These are phyloP conservation scores for Opisthocomus hoazin DNA, from an alignment of 2,113 vertebrate genomes.

Conservation along the genomic window DNA sequence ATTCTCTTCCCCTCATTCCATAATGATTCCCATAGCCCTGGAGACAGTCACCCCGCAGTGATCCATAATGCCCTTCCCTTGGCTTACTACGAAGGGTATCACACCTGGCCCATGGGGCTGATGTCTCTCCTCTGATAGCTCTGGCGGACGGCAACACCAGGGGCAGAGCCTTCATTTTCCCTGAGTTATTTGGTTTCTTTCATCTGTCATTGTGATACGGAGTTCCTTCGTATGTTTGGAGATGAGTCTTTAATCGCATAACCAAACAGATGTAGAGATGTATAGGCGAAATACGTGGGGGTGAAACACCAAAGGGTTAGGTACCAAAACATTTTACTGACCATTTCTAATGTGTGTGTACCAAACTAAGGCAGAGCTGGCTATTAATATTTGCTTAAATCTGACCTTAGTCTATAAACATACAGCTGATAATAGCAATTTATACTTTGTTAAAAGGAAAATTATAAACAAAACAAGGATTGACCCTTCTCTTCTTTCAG, in stretches of 20 bases:
- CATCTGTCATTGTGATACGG: not conserved
- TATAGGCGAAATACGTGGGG: not conserved
- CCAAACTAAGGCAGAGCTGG: not conserved
- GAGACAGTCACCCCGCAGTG: not conserved
- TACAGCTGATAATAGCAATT: not conserved
- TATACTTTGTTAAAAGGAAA: not conserved
- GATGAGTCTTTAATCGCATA: not conserved
- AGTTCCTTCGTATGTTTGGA: not conserved
- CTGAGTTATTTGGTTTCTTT: not conserved
- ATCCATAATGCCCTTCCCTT: not conserved
- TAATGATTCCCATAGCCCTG: not conserved
- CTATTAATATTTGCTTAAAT: not conserved
- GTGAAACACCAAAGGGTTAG: not conserved
- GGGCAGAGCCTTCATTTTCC: not conserved
- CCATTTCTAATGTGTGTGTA: not conserved
- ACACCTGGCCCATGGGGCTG: not conserved
- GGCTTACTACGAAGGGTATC: not conserved
- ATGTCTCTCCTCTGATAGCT: not conserved
- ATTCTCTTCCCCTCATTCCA: not conserved
- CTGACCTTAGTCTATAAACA: not conserved
- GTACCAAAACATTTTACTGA: not conserved
- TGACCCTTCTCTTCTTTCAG: not conserved
- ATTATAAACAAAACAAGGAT: not conserved
- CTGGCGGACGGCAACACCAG: fast-evolving
- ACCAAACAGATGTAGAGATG: not conserved